Base-by-base conservation (phyloP, 37 sponge, comb jelly and placozoan genomes). In the Eunapius fragilis region DNA sequence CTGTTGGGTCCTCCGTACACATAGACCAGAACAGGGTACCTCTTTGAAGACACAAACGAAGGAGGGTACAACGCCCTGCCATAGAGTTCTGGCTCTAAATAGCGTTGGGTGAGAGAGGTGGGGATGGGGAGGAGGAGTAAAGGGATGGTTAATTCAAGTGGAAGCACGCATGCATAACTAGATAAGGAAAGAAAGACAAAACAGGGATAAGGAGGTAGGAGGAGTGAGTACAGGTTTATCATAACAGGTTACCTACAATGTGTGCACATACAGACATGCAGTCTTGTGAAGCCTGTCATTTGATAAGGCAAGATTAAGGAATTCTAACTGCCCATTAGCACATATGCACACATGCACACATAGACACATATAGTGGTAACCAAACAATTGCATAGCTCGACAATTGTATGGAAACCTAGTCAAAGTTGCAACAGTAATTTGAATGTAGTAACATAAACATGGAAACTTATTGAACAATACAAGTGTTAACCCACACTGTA, bases 1-100 rank as follows among this genome's bases (percentile, higher is more conserved):
- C 95, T 95, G 68, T 79, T 45, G 25, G 95, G 95, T 28, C 95
- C 95, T 25, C 95, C 95, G 31, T 95, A 95, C 76, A 92, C 93
- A 70, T 88, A 80, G 24, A 95, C 70, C 45, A 95, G 86, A 3
- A 91, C 93, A 33, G 95, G 93, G 69, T 95, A 86, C 37, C 67
- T 78, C 69, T 82, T 77, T 47, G 24, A 17, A 17, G 74, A 24
- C 26, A 81, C 67, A 58, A 88, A 88, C 17, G 27, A 41, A 27
- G 93, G 93, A 19, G 95, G 95, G 22, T 68, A 67, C 31, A 85
- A 68, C 50, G 88, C 48, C 41, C 67, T 69, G 22, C 91, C 91
- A 77, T 85, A 82, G 27, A 94, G 71, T 22, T 67, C 31, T 12
- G 93, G 93, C 11, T 70, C 81, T 48, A 28, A 58, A 58, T 11